phyloP scores from a whole-genome alignment of 2,113 vertebrate species.

The Oryzias woworae region DNA sequence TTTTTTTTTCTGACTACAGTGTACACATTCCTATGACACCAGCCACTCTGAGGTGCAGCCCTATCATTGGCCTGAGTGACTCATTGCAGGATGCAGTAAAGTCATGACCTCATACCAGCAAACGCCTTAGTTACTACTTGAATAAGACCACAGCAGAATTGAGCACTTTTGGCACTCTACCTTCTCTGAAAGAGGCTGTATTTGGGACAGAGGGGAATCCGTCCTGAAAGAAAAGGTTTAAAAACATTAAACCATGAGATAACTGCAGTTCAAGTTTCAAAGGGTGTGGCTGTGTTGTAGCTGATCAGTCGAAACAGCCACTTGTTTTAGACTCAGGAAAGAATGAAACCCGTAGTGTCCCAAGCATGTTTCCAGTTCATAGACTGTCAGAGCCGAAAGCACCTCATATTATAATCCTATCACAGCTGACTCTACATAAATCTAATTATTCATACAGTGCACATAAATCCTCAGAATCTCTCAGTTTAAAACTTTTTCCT shows the following conservation, averaged over 20 bases:
- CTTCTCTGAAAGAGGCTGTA: background rate
- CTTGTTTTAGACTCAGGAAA: background rate
- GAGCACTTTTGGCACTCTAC: background rate
- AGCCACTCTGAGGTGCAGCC: constrained; percentile 19
- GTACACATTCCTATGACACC: constrained; percentile 41
- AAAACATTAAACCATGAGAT: background rate
- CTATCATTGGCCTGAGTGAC: constrained; percentile 10
- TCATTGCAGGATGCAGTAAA: background rate
- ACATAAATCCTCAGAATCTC: too few species aligned
- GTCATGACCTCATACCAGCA: background rate
- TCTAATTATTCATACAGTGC: too few species aligned
- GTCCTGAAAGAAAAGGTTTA: background rate
- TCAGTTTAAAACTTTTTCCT: too few species aligned
- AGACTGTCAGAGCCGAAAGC: background rate
- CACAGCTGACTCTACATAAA: background rate
- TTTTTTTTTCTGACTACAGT: constrained; percentile 10
- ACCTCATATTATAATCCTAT: background rate
- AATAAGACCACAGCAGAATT: background rate
- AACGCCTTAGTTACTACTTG: constrained; percentile 1
- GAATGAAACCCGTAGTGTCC: constrained; percentile 20
- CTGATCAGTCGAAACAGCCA: constrained; percentile 11
- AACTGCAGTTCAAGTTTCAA: background rate
- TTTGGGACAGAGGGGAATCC: background rate
- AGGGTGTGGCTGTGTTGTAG: constrained; percentile 10
- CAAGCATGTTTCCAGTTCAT: background rate